A percentile compares a stretch with the other conserved stretches of the same genome.
Conservation (phyloP, 2,888 invertebrate species). For the Halictus quadricinctus region DNA sequence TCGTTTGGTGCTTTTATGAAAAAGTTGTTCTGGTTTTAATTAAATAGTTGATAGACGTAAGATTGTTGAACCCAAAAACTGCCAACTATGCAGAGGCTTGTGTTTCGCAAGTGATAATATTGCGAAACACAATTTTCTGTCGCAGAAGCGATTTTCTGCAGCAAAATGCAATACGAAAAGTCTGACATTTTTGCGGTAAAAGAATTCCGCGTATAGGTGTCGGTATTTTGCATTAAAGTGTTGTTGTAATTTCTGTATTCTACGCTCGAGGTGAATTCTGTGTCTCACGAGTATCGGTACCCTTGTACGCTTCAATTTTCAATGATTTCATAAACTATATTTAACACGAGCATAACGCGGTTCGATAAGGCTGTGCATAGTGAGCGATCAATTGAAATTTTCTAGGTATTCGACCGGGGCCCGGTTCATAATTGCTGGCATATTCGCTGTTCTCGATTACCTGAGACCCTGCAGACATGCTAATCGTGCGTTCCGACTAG, state of each 20-base stretch:
- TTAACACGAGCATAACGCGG: background rate
- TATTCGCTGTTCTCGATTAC: slow-evolving; percentile 1
- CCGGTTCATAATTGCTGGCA: background rate
- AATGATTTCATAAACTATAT: slow-evolving; percentile 2
- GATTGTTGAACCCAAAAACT: too few relatives aligned
- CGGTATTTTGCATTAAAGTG: background rate
- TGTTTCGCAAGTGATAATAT: too few relatives aligned
- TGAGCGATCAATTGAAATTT: slow-evolving; percentile 1
- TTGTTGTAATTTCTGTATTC: background rate
- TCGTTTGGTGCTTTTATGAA: too few relatives aligned
- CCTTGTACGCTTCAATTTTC: slow-evolving; percentile 1
- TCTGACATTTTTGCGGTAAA: background rate
- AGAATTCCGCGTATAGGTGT: background rate
- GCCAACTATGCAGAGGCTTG: too few relatives aligned
- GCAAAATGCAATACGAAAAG: background rate
- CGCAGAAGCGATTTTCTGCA: too few relatives aligned
- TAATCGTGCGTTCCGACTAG: background rate
- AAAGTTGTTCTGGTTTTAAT: too few relatives aligned
- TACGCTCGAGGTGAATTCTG: background rate
- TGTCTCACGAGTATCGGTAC: background rate
- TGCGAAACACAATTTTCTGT: too few relatives aligned
- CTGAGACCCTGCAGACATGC: background rate
- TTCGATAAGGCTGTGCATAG: background rate
- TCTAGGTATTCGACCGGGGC: background rate
- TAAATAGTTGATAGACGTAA: too few relatives aligned